Base-by-base conservation (phyloP, 2,113 vertebrate species). In the Canis aureus region DNA sequence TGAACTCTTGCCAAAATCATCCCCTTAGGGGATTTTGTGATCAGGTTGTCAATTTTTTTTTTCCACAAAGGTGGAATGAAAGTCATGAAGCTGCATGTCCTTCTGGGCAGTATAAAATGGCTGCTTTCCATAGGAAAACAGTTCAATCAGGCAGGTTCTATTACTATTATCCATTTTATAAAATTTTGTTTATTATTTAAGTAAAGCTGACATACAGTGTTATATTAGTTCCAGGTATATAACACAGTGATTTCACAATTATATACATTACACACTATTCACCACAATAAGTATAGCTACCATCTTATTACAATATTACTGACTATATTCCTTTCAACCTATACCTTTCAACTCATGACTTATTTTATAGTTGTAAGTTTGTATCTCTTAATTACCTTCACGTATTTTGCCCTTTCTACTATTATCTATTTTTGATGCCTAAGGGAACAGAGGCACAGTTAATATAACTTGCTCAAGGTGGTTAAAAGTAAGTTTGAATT, bases 61-160 rank as follows among this genome's bases (percentile, higher is more conserved):
- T 59, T 38, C 67, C 89, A 74, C n/a, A 89, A 92, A 97, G 71
- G 53, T 83, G 27, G 59, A 62, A 3, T 67, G 35, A 89, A 83
- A 57, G 59, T 78, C 60, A 64, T 82, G 59, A 66, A 87, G 11
- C 38, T 81, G 32, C 32, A 67, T 57, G 67, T 79, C 79, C 57
- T 89, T 10, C n/a, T 62, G 2, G 85, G 49, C 59, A 80, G 49
- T 84, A 67, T 2, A 69, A 88, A 92, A 79, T 32, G 22, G 53
- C 55, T 89, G 12, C 69, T 89, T 84, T 62, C 62, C 27, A 60
- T 2, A 69, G 60, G 78, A 73, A 8, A 76, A 73, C 59, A 69
- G 60, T 55, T 86, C 53, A 57, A 38, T n/a, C 35, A 88, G 60
- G 43, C 79, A 80, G 35, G 25, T 51, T 83, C 60, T 73, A 67